A percentile compares a stretch with the other conserved stretches of the same genome.
phyloP scores from a whole-genome alignment of 1,140 invertebrate species.

The Coenobita brevimanus region DNA sequence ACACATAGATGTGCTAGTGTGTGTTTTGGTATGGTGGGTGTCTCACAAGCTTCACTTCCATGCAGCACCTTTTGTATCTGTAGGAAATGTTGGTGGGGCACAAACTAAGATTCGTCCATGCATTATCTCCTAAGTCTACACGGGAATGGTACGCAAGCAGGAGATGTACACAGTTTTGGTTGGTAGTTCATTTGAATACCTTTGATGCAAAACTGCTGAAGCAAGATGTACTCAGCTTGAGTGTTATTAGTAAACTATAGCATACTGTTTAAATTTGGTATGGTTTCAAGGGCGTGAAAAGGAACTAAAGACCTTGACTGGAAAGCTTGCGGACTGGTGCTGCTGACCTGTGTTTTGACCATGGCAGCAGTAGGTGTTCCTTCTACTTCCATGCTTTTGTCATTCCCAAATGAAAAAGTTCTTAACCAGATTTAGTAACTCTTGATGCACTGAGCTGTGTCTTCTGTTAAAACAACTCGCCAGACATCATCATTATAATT shows the following conservation, averaged over 20 bases:
- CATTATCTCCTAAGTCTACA: conserved; percentile 30
- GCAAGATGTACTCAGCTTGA: no score
- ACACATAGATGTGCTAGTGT: conserved; percentile 35
- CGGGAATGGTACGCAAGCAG: conserved; percentile 1
- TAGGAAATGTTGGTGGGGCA: conserved; percentile 33
- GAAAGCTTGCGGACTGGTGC: conserved; percentile 28
- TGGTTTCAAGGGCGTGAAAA: no score
- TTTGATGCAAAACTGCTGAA: no score
- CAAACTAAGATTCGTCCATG: conserved; percentile 35
- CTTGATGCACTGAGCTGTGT: conserved; percentile 63
- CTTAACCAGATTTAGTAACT: conserved; percentile 19
- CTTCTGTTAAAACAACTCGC: conserved; percentile 58
- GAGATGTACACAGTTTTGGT: conserved; percentile 25
- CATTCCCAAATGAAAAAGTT: conserved; percentile 10
- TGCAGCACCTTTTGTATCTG: conserved; percentile 17
- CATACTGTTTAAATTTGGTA: no score
- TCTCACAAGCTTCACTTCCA: conserved; percentile 25
- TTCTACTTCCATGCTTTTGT: not conserved
- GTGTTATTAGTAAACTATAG: no score
- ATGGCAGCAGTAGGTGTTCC: conserved; percentile 37
- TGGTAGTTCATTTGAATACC: no score
- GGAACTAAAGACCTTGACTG: no score
- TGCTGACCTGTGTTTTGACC: conserved; percentile 20
- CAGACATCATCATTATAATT: conserved; percentile 55
- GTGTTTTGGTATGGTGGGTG: conserved; percentile 28